Conservation (phyloP, 37 sponge, comb jelly and placozoan species). For the Theonella swinhoei region DNA sequence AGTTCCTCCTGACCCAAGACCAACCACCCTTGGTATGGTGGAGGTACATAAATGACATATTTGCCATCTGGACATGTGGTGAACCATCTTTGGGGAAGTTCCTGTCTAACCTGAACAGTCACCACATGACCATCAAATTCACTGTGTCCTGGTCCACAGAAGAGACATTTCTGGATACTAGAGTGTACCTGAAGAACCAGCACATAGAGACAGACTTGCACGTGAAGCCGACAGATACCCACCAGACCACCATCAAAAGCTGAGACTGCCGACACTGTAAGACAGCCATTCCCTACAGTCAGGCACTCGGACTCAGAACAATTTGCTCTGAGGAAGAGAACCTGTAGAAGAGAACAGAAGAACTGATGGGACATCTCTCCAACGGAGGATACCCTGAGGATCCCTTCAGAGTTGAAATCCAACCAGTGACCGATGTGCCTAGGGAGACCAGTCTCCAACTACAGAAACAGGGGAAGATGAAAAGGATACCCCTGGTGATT, state of each 20-base stretch:
- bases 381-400: not conserved
- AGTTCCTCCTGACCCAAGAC: too few relatives aligned
- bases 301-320: not conserved
- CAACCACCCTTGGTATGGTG: constrained; percentile 3
- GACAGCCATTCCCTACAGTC: too few relatives aligned
- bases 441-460: too few relatives aligned
- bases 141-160: not conserved
- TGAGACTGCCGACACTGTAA: constrained; percentile 8
- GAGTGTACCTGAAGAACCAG: not conserved
- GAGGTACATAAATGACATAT: constrained; percentile 44
- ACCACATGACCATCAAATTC: constrained; percentile 46
- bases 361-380: not conserved
- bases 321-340: not conserved
- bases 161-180: not conserved
- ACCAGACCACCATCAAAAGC: not conserved
- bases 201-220: not conserved
- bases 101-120: not conserved
- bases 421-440: not conserved
- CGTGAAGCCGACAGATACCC: constrained; percentile 18
- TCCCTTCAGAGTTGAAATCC: not conserved
- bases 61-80: not conserved
- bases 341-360: not conserved
- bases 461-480: not conserved
- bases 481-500: not conserved
- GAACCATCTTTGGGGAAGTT: constrained; percentile 6